Evolutionary conservation across 1,140 invertebrate genomes (phyloP), one percentile per base, ranked within the genome.

Genomic region (Radopholus similis): DNA sequence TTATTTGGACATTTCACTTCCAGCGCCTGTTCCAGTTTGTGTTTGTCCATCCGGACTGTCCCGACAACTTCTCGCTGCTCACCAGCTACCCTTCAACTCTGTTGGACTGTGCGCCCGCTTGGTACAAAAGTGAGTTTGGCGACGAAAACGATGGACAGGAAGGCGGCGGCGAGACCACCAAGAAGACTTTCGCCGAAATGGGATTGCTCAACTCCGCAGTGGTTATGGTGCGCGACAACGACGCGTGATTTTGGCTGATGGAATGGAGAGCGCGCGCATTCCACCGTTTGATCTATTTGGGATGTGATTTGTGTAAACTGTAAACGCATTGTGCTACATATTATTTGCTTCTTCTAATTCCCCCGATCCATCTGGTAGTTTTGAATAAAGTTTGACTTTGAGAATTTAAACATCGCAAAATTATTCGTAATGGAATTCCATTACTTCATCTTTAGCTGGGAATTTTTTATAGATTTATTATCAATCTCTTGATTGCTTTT

Each of bases 11-110:
- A 32, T 26, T 34, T 35, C n/a, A 55, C n/a, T n/a, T 55, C 28
- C 37, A 58, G 58, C 58, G 58, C 26, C 58, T 60, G 23, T 60
- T 60, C 34, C 30, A 58, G 28, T 18, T 30, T 37, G 58, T 60
- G 18, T 60, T 60, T 26, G n/a, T 60, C 30, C 58, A 60, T 30
- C 40, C 38, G 42, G 59, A 62, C 26, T 62, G 59, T 30, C 59
- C 59, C 34, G 59, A 62, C 4, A 42, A 62, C 23, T 58, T 62
- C 34, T 62, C 59, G 26, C 34, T 62, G 40, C 34, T 62, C 34
- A 49, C 40, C 4, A 62, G 47, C 21, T 62, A 42, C 21, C 59
- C 59, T 9, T 9, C 47, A 18, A 11, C 35, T 5, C 40, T 34
- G 6, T 47, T 58, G 40, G 9, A 47, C 32, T 49, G 59, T 23